Evolutionary conservation across 2,113 vertebrate genomes (phyloP), one percentile per base, ranked within the genome.

Genomic region (Pelodiscus sinensis): DNA sequence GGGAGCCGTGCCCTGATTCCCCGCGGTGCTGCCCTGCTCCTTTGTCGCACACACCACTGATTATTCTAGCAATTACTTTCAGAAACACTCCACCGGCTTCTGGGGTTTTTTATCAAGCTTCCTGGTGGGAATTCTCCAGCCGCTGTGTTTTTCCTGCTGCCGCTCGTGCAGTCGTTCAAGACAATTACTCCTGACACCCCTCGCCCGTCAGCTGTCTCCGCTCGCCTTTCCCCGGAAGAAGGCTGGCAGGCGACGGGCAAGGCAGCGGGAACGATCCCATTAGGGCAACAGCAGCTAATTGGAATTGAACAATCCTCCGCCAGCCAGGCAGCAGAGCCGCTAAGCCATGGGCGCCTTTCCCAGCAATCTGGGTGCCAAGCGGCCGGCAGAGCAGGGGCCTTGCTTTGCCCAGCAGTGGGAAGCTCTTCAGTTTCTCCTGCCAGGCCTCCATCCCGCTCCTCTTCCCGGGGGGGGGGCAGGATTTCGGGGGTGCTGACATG

Each of bases 31-130:
- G 94, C 96, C 88, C 90, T 80, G 83, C 80, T 54, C 94, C 71
- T 56, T 93, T 89, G 94, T 97, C 82, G n/a, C 87, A 18, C 84
- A 88, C 90, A 55, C 93, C 51, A 11, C n/a, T 96, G 97, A 98
- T 97, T 97, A 97, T 95, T 97, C 95, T 95, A 95, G 97, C 97
- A 97, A 97, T 98, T 97, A 97, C 81, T 50, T 96, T 92, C 57
- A 82, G 96, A 96, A 97, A 96, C 96, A 96, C 93, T 94, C 95
- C 6, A 90, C 96, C 92, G 90, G 93, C 95, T 78, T 91, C 94
- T 44, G 44, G 29, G 91, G 94, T 92, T 97, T 97, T 96, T 65
- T 96, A 96, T 95, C 95, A 1, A 1, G 87, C 89, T 95, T 97
- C 96, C 97, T 96, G 89, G 79, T 89, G 97, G 97, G 97, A 97